Evolutionary conservation across 2,888 invertebrate species (phyloP), one percentile per base, ranked within the genome.

Genomic region (Mesoligia furuncula): DNA sequence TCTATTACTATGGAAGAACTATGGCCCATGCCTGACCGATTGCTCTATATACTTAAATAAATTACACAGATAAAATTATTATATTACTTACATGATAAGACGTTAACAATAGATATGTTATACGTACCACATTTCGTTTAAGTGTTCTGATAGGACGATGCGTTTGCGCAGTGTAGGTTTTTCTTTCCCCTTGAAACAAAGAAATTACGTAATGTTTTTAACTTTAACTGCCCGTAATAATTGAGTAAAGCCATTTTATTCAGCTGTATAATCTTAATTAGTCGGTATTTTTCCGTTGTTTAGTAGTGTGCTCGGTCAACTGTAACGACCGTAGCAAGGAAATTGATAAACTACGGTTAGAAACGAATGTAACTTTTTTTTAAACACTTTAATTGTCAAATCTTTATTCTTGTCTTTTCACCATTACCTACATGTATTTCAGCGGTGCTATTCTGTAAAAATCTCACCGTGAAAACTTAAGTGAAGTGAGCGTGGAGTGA

Each of bases 211-310:
- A 31, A 36, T n/a, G 9, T 3, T 36, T 36, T 68, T n/a, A 54
- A 51, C 20, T 73, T 48, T 73, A 48, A 48, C 8, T 72, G 39
- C 39, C 45, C n/a, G 42, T 36, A 65, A 57, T 48, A 65, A 79
- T 65, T 80, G 39, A 27, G 64, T 51, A 11, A 81, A 74, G 42
- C 51, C 42, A 24, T 73, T 79, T 73, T 42, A 65, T 73, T 73
- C 17, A 51, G 45, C 74, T 59, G 51, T 66, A 59, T 42, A 80
- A 79, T 51, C 65, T 24, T 80, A 65, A 73, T 79, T 66, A 65
- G 57, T 73, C 31, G 51, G 48, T 51, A 51, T 51, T 73, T 57
- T 65, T 42, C 48, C 36, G 31, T 66, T 57, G 13, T 54, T 64
- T 57, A 11, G 15, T 64, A 71, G 65, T 57, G 31, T 65, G 31